Conservation (phyloP, 2,113 vertebrate species). For the Typhlomys cinereus region DNA sequence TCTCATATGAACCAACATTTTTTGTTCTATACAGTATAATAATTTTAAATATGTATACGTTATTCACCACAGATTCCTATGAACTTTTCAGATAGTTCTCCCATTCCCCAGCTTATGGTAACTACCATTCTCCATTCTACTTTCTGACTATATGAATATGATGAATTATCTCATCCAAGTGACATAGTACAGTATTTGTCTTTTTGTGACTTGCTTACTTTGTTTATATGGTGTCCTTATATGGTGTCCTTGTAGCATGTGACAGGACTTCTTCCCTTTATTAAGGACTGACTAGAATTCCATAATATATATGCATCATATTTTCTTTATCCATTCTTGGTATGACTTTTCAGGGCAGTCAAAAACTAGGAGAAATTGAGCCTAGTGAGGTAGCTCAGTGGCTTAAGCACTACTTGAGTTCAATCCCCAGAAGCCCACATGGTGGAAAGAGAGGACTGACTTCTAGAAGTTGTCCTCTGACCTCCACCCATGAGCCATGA, state of each 20-base stretch:
- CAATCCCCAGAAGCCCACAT: no score
- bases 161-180: background rate
- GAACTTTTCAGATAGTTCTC: background rate
- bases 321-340: background rate
- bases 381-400: no score
- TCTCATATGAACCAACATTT: background rate
- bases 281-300: background rate
- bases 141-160: background rate
- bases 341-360: conserved; percentile 2
- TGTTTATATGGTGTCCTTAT: background rate
- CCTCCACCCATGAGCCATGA: no score
- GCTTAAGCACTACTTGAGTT: no score
- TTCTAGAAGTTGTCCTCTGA: no score
- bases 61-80: background rate
- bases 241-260: background rate
- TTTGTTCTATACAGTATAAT: background rate
- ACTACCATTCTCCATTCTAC: no score
- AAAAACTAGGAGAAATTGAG: background rate
- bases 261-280: background rate
- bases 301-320: background rate
- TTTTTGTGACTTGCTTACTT: background rate
- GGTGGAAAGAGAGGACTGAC: no score
- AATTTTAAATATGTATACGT: background rate
- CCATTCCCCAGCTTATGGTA: background rate
- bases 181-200: background rate